Evolutionary conservation across 2,797 vertebrate species (phyloP).

Genomic region (Xyrichtys novacula): DNA sequence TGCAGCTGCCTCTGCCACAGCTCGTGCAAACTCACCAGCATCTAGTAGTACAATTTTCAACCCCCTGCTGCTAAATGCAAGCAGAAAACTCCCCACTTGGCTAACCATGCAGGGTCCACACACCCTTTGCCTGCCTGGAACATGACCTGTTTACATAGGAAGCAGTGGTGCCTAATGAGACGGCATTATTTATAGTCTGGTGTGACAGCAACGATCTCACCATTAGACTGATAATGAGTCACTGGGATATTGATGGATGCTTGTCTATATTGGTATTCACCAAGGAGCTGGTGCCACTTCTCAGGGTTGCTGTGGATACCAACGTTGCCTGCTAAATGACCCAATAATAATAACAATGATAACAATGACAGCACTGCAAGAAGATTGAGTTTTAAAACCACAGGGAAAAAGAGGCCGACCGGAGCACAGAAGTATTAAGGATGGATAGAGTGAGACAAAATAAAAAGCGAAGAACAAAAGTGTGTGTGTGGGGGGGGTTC

Average conservation of each 20-base stretch:
- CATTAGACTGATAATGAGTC: conserved; percentile 80
- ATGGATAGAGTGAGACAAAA: conserved; percentile 35
- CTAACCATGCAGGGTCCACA: conserved; percentile 19
- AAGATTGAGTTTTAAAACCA: conserved; percentile 69
- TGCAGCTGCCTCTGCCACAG: conserved; percentile 38
- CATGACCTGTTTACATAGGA: conserved; percentile 35
- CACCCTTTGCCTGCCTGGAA: background rate
- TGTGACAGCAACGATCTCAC: conserved; percentile 67
- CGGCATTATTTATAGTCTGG: conserved; percentile 77
- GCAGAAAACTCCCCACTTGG: conserved; percentile 5
- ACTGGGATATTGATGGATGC: conserved; percentile 79
- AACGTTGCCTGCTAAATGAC: conserved; percentile 75
- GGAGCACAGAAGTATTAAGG: conserved; percentile 32
- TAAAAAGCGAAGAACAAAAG: conserved; percentile 39
- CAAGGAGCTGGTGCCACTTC: conserved; percentile 73
- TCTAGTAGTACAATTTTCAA: background rate
- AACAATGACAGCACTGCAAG: conserved; percentile 73
- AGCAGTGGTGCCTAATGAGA: conserved; percentile 67
- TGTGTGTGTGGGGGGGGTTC: background rate
- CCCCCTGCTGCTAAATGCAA: conserved; percentile 3
- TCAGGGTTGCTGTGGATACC: conserved; percentile 79
- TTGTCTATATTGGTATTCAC: conserved; percentile 82
- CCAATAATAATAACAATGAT: conserved; percentile 78
- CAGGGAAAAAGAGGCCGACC: conserved; percentile 54
- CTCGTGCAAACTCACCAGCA: conserved; percentile 16